Base-by-base conservation (phyloP, 1,140 invertebrate species). In the Harlomillsia oculata region DNA sequence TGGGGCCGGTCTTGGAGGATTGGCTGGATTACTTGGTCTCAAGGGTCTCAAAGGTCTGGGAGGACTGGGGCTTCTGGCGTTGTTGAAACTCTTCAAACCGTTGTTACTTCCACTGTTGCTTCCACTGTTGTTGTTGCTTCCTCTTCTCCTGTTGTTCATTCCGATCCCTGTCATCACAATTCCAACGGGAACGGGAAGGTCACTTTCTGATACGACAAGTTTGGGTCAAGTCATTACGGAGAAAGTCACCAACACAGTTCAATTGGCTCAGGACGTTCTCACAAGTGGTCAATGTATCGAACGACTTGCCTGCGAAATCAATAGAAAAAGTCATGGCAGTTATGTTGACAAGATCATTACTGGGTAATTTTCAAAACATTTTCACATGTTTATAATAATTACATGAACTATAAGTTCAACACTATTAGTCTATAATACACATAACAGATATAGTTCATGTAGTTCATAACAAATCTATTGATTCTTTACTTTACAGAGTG, bases 81-180 rank as follows among this genome's bases (percentile, higher is more conserved):
- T 65, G 18, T 23, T 65, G 29, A 65, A 65, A 50, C 55, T 65
- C 26, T 45, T 62, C 25, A 65, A 65, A 21, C 60, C 60, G 30
- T 44, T 65, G 6, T 30, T 65, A 8, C 49, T 65, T 2, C 59
- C 59, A 39, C 52, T 65, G 39, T 36, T 64, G 14, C 30, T 65
- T 1, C 63, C 60, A 28, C 45, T 54, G 3, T 36, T 63, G 28
- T 43, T 63, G 18, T 32, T 63, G 1, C 28, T 63, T 9, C 56
- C 53, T 32, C 50, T 65, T 13, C 49, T 65, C 18, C 56, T 65
- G 25, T 41, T 65, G 1, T 65, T 65, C 54, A 48, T 65, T 21
- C 64, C 64, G 5, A 57, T 65, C 29, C 64, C 64, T 4, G 60
- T 65, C 21, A 56, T 63, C 23, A 59, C 61, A 1, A 57, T 63